phyloP scores from a whole-genome alignment of 2,797 vertebrate species.

The Gambusia yucatana region DNA sequence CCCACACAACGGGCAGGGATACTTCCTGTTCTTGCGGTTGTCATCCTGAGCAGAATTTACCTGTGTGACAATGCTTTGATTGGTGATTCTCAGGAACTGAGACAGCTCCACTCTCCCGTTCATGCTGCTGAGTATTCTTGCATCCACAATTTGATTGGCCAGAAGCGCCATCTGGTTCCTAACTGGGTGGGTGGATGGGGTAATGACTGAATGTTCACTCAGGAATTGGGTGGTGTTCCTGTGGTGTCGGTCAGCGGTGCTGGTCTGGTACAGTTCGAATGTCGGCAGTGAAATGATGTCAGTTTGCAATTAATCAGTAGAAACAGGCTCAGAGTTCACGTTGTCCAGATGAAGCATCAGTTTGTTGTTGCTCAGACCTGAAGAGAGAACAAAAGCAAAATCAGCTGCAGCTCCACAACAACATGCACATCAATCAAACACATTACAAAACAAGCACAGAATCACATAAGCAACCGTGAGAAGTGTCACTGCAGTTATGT shows the following conservation, averaged over 20 bases:
- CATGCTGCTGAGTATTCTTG: conserved; percentile 85
- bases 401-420: conserved; percentile 18
- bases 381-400: conserved; percentile 57
- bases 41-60: conserved; percentile 94
- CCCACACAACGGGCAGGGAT: conserved; percentile 95
- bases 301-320: conserved; percentile 59
- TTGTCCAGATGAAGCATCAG: conserved; percentile 48
- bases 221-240: conserved; percentile 83
- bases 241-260: conserved; percentile 87
- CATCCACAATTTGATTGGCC: conserved; percentile 95
- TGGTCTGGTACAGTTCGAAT: conserved; percentile 84
- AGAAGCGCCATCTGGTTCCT: conserved; percentile 96
- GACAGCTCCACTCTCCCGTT: conserved; percentile 95
- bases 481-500: conserved; percentile 22
- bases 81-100: conserved; percentile 95
- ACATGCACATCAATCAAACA: conserved; percentile 32
- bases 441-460: conserved; percentile 2
- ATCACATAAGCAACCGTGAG: conserved; percentile 4
- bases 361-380: conserved; percentile 58
- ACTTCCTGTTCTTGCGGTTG: conserved; percentile 95
- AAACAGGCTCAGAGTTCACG: conserved; percentile 74
- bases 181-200: conserved; percentile 88
- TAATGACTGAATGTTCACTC: conserved; percentile 87
- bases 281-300: conserved; percentile 43
- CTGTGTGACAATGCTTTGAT: conserved; percentile 92